Base-by-base conservation (phyloP, 1,140 invertebrate species). In the Aethina tumida region DNA sequence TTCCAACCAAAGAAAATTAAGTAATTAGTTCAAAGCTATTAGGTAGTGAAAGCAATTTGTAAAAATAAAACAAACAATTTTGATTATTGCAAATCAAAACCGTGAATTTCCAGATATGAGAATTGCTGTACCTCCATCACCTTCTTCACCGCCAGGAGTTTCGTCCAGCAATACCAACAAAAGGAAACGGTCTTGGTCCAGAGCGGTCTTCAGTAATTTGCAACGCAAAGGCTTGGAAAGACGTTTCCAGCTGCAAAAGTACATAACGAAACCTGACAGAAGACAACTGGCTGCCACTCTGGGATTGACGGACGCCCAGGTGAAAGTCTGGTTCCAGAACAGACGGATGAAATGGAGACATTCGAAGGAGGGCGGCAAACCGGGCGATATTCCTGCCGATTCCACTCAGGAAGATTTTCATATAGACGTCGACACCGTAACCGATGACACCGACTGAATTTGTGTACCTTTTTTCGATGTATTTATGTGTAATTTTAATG, bases 321-420 rank as follows among this genome's bases (percentile, higher is more conserved):
- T 92, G 0, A 92, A 93, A 66, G 86, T 92, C 0, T 92, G 88
- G 87, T 92, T 91, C 60, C 88, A 93, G 69, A 94, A 94, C 62
- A 71, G 89, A 16, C 72, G 88, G 36, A 92, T 92, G 87, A 93
- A 93, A 62, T 92, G 87, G 87, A 72, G 86, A 1, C 85, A 90
- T 47, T 83, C 78, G 5, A 82, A 82, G 52, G 82, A 87, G 56
- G 74, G 43, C 1, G 36, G 42, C 6, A 57, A 59, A 44, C 40
- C 16, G 19, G 44, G 39, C 1, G 55, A 53, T 9, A 36, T 29
- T 9, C 42, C 49, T 4, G 53, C 44, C 2, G 58, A 60, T 47
- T 59, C 58, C 2, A 57, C 56, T 3, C 56, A 59, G 36, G 55
- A 60, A 19, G 52, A 59, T 33, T 31, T 53, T 12, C 53, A 56